Percentiles rank a stretch among this genome's conserved stretches.
Conservation (phyloP, 2,113 vertebrate genomes). For the Nyctibius bracteatus region DNA sequence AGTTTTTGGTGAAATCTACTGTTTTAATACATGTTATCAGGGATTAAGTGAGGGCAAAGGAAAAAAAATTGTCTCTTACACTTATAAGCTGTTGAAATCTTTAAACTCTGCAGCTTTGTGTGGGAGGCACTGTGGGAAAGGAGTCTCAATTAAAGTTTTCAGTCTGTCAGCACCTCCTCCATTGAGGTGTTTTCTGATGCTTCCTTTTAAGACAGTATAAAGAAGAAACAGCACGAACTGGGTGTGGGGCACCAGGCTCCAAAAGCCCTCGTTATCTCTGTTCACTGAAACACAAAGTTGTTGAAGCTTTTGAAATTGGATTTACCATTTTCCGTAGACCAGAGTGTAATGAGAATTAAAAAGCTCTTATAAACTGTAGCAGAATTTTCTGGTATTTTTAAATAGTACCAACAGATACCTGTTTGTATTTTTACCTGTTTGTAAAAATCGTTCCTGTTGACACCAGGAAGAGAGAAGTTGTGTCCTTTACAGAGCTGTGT, state of each 20-base stretch:
- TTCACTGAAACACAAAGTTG: background rate
- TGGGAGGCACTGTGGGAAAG: constrained; percentile 47
- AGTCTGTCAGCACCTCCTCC: constrained; percentile 53
- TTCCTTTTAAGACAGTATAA: constrained; percentile 2
- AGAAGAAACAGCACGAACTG: background rate
- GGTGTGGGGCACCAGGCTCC: background rate
- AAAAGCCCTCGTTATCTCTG: background rate
- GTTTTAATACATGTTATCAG: background rate
- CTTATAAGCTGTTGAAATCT: constrained; percentile 19
- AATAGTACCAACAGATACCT: background rate
- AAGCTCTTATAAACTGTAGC: background rate
- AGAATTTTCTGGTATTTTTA: background rate
- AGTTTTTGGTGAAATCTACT: background rate
- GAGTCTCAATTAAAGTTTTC: constrained; percentile 44
- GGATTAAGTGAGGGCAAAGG: constrained; percentile 2
- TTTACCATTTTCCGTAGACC: background rate
- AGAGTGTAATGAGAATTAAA: background rate
- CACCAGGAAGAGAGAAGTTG: background rate
- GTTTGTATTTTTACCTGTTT: no score
- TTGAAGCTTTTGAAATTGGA: background rate
- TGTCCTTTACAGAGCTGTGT: background rate
- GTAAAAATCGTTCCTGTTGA: background rate
- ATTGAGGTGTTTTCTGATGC: constrained; percentile 41
- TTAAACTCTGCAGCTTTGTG: constrained; percentile 34
- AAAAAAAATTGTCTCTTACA: constrained; percentile 17